These are phyloP conservation scores for Catocala fraxini DNA, from an alignment of 2,888 invertebrate species.

Conservation along the genomic window DNA sequence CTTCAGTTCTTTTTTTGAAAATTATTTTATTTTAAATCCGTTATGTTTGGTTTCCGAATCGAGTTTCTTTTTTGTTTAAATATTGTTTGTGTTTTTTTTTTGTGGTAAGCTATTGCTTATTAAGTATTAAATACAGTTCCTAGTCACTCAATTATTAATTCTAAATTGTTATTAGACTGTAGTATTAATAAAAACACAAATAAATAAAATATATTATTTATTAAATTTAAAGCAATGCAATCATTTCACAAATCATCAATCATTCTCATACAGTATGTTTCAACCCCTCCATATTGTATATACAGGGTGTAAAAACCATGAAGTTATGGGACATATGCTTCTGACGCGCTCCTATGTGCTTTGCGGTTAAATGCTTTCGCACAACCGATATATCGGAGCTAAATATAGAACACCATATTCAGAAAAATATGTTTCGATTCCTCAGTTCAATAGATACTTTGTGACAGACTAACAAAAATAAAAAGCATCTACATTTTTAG, in stretches of 20 bases:
- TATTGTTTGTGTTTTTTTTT: background rate
- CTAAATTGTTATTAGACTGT: constrained; percentile 6
- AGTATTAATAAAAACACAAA: constrained; percentile 12
- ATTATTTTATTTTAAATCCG: background rate
- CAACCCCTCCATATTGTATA: constrained; percentile 60
- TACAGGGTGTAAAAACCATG: constrained; percentile 51
- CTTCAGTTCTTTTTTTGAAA: background rate
- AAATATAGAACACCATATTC: background rate
- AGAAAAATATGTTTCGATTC: constrained; percentile 3
- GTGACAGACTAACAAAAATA: background rate
- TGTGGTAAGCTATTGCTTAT: background rate
- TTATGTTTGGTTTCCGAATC: background rate
- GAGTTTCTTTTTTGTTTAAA: background rate
- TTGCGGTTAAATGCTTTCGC: constrained; percentile 64
- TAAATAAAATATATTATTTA: constrained; percentile 6
- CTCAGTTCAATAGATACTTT: constrained; percentile 13
- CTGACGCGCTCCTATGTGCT: constrained; percentile 63
- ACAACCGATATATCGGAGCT: constrained; percentile 40
- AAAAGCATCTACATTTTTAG: too few relatives aligned
- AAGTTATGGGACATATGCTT: constrained; percentile 52
- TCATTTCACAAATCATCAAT: constrained; percentile 58
- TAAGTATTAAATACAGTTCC: constrained; percentile 2
- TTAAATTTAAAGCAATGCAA: constrained; percentile 45
- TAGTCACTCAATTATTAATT: constrained; percentile 7
- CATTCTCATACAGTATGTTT: constrained; percentile 61